A percentile compares a stretch with the other conserved stretches of the same genome.
phyloP scores from a whole-genome alignment of 2,888 invertebrate genomes.

The Pseudoips prasinana region DNA sequence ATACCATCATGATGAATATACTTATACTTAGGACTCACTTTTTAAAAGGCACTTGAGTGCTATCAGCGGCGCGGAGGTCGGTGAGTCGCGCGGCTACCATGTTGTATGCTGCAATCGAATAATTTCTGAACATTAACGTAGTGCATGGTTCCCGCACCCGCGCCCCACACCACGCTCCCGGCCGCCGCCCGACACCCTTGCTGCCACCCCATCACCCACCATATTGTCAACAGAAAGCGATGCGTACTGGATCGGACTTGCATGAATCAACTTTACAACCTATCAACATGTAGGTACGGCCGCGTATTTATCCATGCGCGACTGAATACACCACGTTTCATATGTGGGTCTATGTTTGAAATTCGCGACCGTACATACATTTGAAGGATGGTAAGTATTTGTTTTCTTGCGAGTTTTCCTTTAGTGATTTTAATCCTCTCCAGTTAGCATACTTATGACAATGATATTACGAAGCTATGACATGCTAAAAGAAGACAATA shows the following conservation, averaged over 20 bases:
- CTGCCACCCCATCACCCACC: slow-evolving; percentile 66
- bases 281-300: no score
- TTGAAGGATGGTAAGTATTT: no score
- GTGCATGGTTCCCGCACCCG: slow-evolving; percentile 42
- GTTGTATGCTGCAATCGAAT: slow-evolving; percentile 96
- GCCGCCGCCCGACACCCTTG: slow-evolving; percentile 41
- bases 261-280: no score
- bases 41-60: slow-evolving; percentile 99
- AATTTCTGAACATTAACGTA: slow-evolving; percentile 83
- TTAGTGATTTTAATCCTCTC: not conserved
- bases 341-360: no score
- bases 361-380: no score
- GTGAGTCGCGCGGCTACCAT: slow-evolving; percentile 98
- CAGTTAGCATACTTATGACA: slow-evolving; percentile 15
- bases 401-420: no score
- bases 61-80: slow-evolving; percentile 95
- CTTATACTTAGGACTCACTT: slow-evolving; percentile 88
- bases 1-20: not conserved
- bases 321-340: no score
- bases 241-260: slow-evolving; percentile 31
- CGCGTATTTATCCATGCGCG: no score
- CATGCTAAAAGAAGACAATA: not conserved
- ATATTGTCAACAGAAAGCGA: slow-evolving; percentile 76
- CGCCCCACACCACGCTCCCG: slow-evolving; percentile 32
- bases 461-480: slow-evolving; percentile 11